A percentile compares a stretch with the other conserved stretches of the same genome.
Evolutionary conservation across 2,113 vertebrate genomes (phyloP).

Genomic region (Brevimyrus niger): DNA sequence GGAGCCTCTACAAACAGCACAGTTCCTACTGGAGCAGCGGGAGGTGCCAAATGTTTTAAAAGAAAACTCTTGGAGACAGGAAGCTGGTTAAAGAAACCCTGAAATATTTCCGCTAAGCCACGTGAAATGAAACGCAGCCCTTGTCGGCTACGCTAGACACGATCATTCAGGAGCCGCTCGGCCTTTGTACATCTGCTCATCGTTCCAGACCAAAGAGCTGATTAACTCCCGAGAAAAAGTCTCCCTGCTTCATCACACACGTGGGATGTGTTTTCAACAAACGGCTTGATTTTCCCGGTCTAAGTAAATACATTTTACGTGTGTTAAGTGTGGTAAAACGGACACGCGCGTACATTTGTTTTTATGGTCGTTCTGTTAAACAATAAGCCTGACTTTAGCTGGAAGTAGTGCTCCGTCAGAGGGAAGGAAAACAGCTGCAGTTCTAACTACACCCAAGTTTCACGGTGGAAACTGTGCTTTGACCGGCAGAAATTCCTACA

Average conservation of each 20-base stretch:
- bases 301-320: neutral
- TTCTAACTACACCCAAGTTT: conserved; percentile 1
- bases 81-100: conserved; percentile 27
- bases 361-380: neutral
- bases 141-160: conserved; percentile 13
- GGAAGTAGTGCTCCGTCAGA: neutral
- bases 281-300: neutral
- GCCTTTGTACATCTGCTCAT: neutral
- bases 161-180: conserved; percentile 9
- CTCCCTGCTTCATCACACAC: neutral
- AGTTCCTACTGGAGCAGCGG: neutral
- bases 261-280: neutral
- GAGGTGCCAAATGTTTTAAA: conserved; percentile 21
- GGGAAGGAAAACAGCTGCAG: neutral
- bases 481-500: conserved; percentile 5
- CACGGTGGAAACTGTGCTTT: neutral
- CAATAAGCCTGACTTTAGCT: neutral
- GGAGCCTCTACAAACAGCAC: neutral
- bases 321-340: neutral
- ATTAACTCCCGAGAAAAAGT: neutral
- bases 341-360: neutral
- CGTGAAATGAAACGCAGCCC: conserved; percentile 24
- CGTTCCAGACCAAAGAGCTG: conserved; percentile 13
- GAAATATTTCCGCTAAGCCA: conserved; percentile 21
- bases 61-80: conserved; percentile 30